Evolutionary conservation across 1,140 invertebrate genomes (phyloP), one percentile per base, ranked within the genome.

Genomic region (Sinella curviseta): DNA sequence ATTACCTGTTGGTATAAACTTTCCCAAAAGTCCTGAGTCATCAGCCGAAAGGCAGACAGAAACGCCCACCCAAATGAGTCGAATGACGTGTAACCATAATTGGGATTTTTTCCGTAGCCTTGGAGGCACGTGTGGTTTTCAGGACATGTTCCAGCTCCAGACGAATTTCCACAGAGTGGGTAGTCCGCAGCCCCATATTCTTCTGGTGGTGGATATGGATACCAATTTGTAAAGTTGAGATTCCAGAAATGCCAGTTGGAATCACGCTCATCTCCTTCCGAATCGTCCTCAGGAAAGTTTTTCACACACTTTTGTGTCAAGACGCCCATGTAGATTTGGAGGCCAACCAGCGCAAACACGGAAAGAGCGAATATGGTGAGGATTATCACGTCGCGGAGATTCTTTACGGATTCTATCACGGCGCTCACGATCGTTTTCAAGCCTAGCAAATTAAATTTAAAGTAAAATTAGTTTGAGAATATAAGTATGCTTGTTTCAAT

Each of bases 291-390:
- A 24, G 94, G 94, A 87, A 95, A 95, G 85, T 92, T 92, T 88
- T 91, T 92, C 85, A 99, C n/a, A n/a, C n/a, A n/a, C n/a, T n/a
- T n/a, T n/a, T n/a, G n/a, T n/a, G n/a, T n/a, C n/a, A n/a, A n/a
- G 93, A 91, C 97, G 99, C 97, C 97, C 94, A 97, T 97, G 88
- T 98, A 99, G 88, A 98, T 95, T 91, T 99, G 97, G 85, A 99
- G 93, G 85, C 70, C 70, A 91, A 98, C 93, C 86, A 99, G 90
- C 86, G 96, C 97, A 90, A 99, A 99, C 85, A 99, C 96, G 86
- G 96, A 97, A 82, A 99, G 91, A 83, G 97, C 96, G 90, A 99
- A 99, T 91, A 97, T 94, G 85, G 96, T 98, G 89, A 99, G 91
- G 89, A 99, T 98, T 90, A 97, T 97, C 90, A 98, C 97, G 92